Evolutionary conservation across 2,113 vertebrate species (phyloP), one percentile per base, ranked within the genome.

Genomic region (Petrocephalus microphthalmus): DNA sequence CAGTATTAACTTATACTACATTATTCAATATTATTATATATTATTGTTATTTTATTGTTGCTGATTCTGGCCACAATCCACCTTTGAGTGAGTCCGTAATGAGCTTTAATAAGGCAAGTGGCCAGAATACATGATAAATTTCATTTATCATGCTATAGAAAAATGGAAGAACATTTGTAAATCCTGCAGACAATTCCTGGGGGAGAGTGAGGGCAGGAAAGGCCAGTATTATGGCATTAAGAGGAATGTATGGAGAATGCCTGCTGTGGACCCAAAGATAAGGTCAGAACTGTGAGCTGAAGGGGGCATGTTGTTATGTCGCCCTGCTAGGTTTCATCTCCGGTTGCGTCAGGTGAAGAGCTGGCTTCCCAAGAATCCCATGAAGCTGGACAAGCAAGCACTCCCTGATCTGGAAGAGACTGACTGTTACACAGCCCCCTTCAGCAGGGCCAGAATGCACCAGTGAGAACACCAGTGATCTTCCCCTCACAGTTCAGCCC

Each of bases 361-460:
- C 17, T 99, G 98, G 98, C 92, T 99, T 91, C 96, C 98, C 20
- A 96, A 94, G 92, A 99, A 99, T 92, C 98, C 98, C 2, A 99
- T 99, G 98, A 97, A 98, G 94, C 96, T 99, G 2, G 98, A 99
- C 93, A 99, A 99, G 92, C 97, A 98, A 90, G 97, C 97, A 0
- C 92, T 99, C 54, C 98, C 98, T 56, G 97, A 99, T 89, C 94
- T 99, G 86, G 97, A 99, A 91, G 97, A 98, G 60, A 97, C 96
- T 0, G 98, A 98, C 94, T 99, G 98, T 91, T 99, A 99, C 93
- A 99, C 98, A 0, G 98, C 98, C 0, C 98, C 98, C 42, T 99
- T 99, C 91, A 99, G 97, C 94, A 93, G 97, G 4, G 97, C 98
- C 0, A 97, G 98, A 89, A 98, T 98, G 90, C 98, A 99, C 93